Conservation (phyloP, 2,888 invertebrate genomes). For the Drosophila meridiana region DNA sequence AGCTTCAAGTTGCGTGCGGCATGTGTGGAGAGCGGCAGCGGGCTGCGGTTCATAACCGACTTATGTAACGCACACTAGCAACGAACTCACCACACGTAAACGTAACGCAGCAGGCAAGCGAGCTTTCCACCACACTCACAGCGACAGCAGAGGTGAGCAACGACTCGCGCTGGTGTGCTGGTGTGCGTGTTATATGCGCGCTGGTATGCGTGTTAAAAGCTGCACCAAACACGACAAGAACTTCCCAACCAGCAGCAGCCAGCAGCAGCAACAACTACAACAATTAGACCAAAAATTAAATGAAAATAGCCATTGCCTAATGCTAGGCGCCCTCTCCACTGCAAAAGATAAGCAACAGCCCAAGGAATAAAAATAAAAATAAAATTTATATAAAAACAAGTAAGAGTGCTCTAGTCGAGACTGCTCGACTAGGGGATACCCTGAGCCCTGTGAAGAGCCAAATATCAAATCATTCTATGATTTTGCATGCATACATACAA, state of each 20-base stretch:
- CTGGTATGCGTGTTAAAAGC: slow-evolving; percentile 75
- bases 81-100: slow-evolving; percentile 31
- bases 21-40: slow-evolving; percentile 29
- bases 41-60: slow-evolving; percentile 61
- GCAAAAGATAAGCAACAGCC: slow-evolving; percentile 8
- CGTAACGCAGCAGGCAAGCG: slow-evolving; percentile 8
- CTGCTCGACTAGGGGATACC: too few relatives aligned
- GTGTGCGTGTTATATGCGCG: slow-evolving; percentile 66
- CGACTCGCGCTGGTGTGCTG: slow-evolving; percentile 2
- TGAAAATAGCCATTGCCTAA: slow-evolving; percentile 46
- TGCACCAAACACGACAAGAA: slow-evolving; percentile 52
- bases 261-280: slow-evolving; percentile 12
- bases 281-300: slow-evolving; percentile 3
- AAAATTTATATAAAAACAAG: neutral
- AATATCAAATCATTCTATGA: too few relatives aligned
- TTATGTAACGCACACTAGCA: slow-evolving; percentile 73
- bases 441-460: too few relatives aligned
- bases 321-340: slow-evolving; percentile 24
- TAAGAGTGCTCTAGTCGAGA: too few relatives aligned
- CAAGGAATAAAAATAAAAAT: neutral
- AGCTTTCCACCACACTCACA: slow-evolving; percentile 53
- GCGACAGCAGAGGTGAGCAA: slow-evolving; percentile 1
- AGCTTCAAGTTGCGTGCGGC: slow-evolving; percentile 19
- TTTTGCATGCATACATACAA: too few relatives aligned
- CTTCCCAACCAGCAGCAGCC: slow-evolving; percentile 12